These are phyloP conservation scores for Heterotilapia buettikoferi DNA, from an alignment of 2,113 vertebrate genomes.

Conservation along the genomic window DNA sequence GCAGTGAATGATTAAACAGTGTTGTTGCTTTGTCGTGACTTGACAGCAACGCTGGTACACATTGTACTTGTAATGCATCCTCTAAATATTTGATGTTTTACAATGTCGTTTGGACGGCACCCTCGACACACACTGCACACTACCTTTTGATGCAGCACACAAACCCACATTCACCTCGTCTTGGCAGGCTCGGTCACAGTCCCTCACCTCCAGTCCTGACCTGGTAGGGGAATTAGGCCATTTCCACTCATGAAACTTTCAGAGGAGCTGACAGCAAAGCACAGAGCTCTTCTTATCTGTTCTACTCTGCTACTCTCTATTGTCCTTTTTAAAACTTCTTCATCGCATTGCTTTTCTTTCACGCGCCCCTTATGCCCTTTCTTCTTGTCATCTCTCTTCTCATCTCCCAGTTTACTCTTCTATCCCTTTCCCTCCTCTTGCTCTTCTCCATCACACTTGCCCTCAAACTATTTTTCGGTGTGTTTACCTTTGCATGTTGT, in stretches of 20 bases:
- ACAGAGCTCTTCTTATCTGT: neutral
- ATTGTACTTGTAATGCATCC: slow-evolving; percentile 54
- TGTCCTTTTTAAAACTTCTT: neutral
- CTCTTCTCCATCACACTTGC: neutral
- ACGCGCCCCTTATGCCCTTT: neutral
- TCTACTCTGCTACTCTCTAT: neutral
- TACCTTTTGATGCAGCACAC: neutral
- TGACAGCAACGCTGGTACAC: slow-evolving; percentile 15
- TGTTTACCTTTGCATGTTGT: neutral
- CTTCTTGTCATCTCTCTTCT: neutral
- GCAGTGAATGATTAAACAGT: slow-evolving; percentile 39
- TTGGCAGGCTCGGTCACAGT: slow-evolving; percentile 2
- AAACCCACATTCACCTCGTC: neutral
- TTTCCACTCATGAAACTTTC: slow-evolving; percentile 43
- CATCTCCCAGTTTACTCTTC: neutral
- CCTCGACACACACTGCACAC: neutral
- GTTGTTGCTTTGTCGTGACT: slow-evolving; percentile 31
- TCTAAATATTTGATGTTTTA: slow-evolving; percentile 57
- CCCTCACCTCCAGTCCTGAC: slow-evolving; percentile 13
- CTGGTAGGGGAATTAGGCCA: slow-evolving; percentile 9
- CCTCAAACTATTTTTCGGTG: neutral
- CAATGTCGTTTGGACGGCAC: slow-evolving; percentile 10
- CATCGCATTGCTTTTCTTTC: neutral
- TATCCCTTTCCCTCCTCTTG: neutral
- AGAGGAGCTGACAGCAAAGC: neutral